phyloP scores from a whole-genome alignment of 2,888 invertebrate genomes.

The Cantharis rufa region DNA sequence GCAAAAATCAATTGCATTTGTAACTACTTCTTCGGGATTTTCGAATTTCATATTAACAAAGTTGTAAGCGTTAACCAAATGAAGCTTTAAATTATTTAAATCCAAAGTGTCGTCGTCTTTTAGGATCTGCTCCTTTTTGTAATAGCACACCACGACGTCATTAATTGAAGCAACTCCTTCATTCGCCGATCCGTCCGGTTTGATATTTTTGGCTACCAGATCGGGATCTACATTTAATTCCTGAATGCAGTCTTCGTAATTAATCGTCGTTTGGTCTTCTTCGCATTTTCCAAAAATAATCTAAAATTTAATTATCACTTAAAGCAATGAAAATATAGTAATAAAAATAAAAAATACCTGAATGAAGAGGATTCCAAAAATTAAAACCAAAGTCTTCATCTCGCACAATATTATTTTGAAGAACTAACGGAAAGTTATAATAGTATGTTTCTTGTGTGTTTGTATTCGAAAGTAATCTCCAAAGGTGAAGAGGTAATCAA shows the following conservation, averaged over 20 bases:
- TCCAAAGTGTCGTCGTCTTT: not conserved
- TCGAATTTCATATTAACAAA: not conserved
- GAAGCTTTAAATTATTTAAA: not conserved
- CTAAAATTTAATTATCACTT: not conserved
- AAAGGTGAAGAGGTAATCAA: not conserved
- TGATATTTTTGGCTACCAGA: not conserved
- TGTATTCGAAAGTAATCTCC: not conserved
- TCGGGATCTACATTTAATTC: not conserved
- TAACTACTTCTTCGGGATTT: not conserved
- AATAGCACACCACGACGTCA: not conserved
- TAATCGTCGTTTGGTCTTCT: not conserved
- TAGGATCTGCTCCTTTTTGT: not conserved
- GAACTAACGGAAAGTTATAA: not conserved
- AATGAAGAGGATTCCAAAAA: not conserved
- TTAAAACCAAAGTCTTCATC: not conserved
- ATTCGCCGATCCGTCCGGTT: not conserved
- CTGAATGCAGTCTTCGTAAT: not conserved
- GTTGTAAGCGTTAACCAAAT: not conserved
- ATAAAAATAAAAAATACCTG: not conserved
- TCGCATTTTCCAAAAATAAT: not conserved
- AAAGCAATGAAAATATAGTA: too few relatives aligned
- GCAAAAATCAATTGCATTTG: not conserved
- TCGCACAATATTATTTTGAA: not conserved
- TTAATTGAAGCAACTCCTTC: not conserved
- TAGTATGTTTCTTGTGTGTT: not conserved